Percentiles rank a stretch among this genome's conserved stretches.
These are phyloP conservation scores for Proisotoma minuta DNA, from an alignment of 2,888 invertebrate genomes.

Conservation along the genomic window DNA sequence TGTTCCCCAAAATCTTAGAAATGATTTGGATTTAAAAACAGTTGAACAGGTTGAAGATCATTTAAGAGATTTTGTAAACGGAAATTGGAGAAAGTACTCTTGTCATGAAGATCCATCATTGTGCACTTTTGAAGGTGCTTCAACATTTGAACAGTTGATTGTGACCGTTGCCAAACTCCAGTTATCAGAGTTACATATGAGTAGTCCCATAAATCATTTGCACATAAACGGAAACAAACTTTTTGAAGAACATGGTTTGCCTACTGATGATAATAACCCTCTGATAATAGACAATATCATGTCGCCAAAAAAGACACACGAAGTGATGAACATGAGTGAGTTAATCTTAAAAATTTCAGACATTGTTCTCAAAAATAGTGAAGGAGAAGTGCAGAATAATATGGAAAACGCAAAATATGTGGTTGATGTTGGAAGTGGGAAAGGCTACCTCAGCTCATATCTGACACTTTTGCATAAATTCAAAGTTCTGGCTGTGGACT, in stretches of 20 bases:
- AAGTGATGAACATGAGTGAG: constrained; percentile 64
- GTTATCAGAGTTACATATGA: constrained; percentile 10
- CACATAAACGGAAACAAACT: constrained; percentile 3
- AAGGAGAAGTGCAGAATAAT: not conserved
- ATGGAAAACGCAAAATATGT: constrained; percentile 52
- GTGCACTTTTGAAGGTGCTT: constrained; percentile 8
- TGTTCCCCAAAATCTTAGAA: constrained; percentile 57
- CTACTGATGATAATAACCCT: no score
- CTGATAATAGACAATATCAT: constrained; percentile 56
- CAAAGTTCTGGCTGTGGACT: constrained; percentile 77
- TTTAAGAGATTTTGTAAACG: constrained; percentile 21
- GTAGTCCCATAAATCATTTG: constrained; percentile 11
- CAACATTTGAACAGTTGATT: constrained; percentile 21
- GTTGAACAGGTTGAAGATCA: constrained; percentile 20
- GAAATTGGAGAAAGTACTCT: constrained; percentile 47
- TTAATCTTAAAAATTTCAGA: constrained; percentile 57
- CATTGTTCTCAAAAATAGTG: no score
- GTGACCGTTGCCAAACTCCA: constrained; percentile 19
- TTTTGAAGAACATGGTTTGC: not conserved
- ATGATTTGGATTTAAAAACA: constrained; percentile 53
- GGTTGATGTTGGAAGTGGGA: constrained; percentile 84
- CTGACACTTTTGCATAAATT: constrained; percentile 66
- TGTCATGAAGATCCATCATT: not conserved
- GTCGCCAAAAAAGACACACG: constrained; percentile 75
- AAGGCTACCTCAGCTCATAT: constrained; percentile 75